Base-by-base conservation (phyloP, 2,888 invertebrate genomes). In the Xylophagus ater region DNA sequence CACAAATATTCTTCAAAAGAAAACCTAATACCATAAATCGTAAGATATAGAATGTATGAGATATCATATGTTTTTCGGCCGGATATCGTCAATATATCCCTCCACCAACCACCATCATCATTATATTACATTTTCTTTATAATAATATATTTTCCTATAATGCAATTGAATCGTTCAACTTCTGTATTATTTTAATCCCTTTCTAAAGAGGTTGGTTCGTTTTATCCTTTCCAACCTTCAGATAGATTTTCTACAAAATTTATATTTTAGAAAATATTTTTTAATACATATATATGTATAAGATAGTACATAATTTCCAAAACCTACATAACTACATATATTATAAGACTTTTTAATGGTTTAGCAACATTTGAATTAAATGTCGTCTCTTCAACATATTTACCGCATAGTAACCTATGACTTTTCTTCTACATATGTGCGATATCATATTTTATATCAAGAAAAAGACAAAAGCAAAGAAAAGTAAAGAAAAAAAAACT, bases 101-200 rank as follows among this genome's bases (percentile, higher is more conserved):
- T 8, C 19, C 25, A 33, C 24, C n/a, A 26, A 17, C 33, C 21
- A 26, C n/a, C n/a, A n/a, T n/a, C n/a, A n/a, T n/a, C n/a, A n/a
- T n/a, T n/a, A n/a, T n/a, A n/a, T n/a, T n/a, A n/a, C n/a, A n/a
- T n/a, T n/a, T n/a, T n/a, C n/a, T n/a, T n/a, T n/a, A n/a, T n/a
- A n/a, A n/a, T 30, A 19, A 30, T 18, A 30, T n/a, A 30, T 26
- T 26, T 14, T 25, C 31, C 3, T 14, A 13, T 19, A 14, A 29
- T 15, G 9, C 29, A 29, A 15, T 14, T 29, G 18, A 37, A 41
- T 41, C 29, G 13, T 15, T 37, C 26, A 20, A 37, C 9, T 37
- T 12, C 21, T 37, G 28, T 41, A 37, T 36, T 32, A 37, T 36
- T 41, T 37, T 37, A 41, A 40, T 40, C 40, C 40, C 26, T 30